Base-by-base conservation (phyloP, 64 coral and sea anemone genomes). In the Catalaphyllia jardinei region DNA sequence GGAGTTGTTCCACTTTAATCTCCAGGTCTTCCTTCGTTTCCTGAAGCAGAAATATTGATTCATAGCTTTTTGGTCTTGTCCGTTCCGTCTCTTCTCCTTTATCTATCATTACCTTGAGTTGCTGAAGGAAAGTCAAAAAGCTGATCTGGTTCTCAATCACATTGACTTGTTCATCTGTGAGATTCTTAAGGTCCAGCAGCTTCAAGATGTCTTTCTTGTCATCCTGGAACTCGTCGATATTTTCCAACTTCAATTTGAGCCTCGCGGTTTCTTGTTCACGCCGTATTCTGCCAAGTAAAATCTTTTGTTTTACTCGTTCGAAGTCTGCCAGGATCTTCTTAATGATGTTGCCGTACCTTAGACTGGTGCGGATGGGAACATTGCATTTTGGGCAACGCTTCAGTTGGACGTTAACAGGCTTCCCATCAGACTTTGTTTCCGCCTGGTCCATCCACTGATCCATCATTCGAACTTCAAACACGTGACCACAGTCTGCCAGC, bases 381-480 rank as follows among this genome's bases (percentile, higher is more conserved):
- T 8, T 75, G 31, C 93, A 94, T 18, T 22, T 80, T 15, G 93
- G 93, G 59, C 93, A 94, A 19, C 13, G 65, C 67, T 91, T 91
- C 2, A 91, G 71, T 72, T 91, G 79, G 0, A 91, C 72, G n/a
- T 83, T 30, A 79, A 62, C 35, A 20, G 75, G 54, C 22, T 92
- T 76, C 6, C 76, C 90, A 31, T 86, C 22, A 0, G 64, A 1
- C 3, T 0, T 46, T 22, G n/a, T 62, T 15, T 87, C 88, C n/a
- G 60, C 63, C 24, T 85, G 71, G 4, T 79, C 82, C 93, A 94
- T 94, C 83, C 87, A 94, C 14, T 76, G 52, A 84, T 98, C 96
- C 81, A 98, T 79, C 16, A 25, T 86, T 22, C 62, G 2, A 10
- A 98, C 96, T 59, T 98, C 96, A 39, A 98, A 74, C 16, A 98